Evolutionary conservation across 2,113 vertebrate genomes (phyloP).

Genomic region (Corythornis cristatus): DNA sequence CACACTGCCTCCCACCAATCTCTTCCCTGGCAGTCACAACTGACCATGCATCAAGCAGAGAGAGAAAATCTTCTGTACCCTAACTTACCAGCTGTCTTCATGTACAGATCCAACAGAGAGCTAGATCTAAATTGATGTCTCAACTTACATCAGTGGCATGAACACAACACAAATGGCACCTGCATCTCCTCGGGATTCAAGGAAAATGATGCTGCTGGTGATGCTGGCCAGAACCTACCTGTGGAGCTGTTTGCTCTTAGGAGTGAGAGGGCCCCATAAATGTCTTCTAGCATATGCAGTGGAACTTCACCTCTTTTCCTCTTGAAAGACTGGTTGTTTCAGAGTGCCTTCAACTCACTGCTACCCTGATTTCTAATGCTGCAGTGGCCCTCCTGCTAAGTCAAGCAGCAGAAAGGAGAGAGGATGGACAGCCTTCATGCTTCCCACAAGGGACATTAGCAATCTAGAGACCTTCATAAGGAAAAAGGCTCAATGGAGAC

Average conservation of each 20-base stretch:
- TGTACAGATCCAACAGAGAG: background rate
- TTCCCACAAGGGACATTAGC: background rate
- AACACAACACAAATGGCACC: background rate
- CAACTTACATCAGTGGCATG: background rate
- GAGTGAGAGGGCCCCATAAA: background rate
- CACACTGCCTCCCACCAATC: background rate
- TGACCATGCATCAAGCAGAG: background rate
- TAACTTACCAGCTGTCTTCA: background rate
- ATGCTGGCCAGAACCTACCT: background rate
- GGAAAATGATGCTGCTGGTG: background rate
- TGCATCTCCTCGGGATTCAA: background rate
- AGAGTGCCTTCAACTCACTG: background rate
- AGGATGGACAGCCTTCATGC: background rate
- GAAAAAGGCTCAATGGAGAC: background rate
- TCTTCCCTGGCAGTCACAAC: background rate
- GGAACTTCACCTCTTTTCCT: background rate
- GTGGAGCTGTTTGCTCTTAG: background rate
- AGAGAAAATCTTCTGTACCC: background rate
- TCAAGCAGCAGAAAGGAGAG: background rate
- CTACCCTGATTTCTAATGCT: background rate
- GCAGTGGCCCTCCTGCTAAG: background rate
- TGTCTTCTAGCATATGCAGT: background rate
- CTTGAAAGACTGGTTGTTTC: background rate
- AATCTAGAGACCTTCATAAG: background rate
- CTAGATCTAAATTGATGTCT: background rate